Base-by-base conservation (phyloP, 2,888 invertebrate genomes). In the Malacosoma neustria region DNA sequence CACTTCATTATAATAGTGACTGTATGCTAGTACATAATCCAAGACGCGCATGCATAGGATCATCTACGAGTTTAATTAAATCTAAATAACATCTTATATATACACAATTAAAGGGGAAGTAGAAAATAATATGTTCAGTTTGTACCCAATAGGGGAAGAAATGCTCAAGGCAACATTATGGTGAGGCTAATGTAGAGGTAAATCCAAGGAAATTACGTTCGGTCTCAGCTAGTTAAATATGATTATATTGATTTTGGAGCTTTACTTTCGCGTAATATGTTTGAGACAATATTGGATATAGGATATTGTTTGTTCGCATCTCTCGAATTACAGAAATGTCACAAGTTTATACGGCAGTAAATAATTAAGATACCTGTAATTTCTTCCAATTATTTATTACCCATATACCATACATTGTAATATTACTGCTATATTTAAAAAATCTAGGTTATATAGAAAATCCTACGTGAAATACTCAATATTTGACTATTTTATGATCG, bases 1-100 rank as follows among this genome's bases (percentile, higher is more conserved):
- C n/a, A n/a, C n/a, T n/a, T n/a, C n/a, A n/a, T n/a, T n/a, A n/a
- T n/a, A n/a, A n/a, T n/a, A n/a, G n/a, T n/a, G n/a, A n/a, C n/a
- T n/a, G n/a, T n/a, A n/a, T n/a, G n/a, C n/a, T n/a, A n/a, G n/a
- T n/a, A n/a, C n/a, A n/a, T n/a, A n/a, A n/a, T n/a, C n/a, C n/a
- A n/a, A n/a, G n/a, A n/a, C n/a, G n/a, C n/a, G n/a, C n/a, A n/a
- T n/a, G n/a, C n/a, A 22, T 22, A 22, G 22, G 9, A 22, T 47
- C 55, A 55, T 56, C 56, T 57, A 48, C 49, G 54, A 60, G 59
- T 57, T 72, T 80, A 73, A 81, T 84, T 80, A 77, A 79, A 76
- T 72, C 64, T 63, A 63, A 72, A 72, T 77, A 80, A 79, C 54
- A 56, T 51, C 41, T 39, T 45, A 44, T 55, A 46, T 51, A 44